Evolutionary conservation across 2,797 vertebrate species (phyloP).

Genomic region (Gadopsis marmoratus): DNA sequence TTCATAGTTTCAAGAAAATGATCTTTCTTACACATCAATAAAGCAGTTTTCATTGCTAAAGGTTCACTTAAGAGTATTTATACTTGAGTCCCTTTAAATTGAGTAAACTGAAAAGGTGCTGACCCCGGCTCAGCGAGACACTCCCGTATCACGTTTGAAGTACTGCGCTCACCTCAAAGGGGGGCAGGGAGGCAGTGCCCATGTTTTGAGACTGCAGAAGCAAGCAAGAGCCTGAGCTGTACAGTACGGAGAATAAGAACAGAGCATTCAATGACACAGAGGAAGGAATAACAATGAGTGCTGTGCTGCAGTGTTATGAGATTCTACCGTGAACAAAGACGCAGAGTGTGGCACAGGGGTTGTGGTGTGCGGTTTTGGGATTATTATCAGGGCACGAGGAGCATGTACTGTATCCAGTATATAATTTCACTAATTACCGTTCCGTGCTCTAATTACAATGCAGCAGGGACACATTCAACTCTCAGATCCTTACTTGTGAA

Average conservation of each 20-base stretch:
- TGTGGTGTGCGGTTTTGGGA: slow-evolving; percentile 41
- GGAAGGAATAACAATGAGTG: slow-evolving; percentile 79
- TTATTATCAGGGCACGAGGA: slow-evolving; percentile 65
- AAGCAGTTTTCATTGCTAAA: slow-evolving; percentile 30
- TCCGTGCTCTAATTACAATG: slow-evolving; percentile 75
- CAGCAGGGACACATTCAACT: slow-evolving; percentile 66
- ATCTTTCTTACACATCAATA: slow-evolving; percentile 19
- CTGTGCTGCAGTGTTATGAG: slow-evolving; percentile 66
- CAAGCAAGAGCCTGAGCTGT: slow-evolving; percentile 36
- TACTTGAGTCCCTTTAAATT: slow-evolving; percentile 36
- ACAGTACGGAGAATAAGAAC: slow-evolving; percentile 72
- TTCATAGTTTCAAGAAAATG: neutral
- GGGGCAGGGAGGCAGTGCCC: neutral
- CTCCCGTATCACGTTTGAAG: slow-evolving; percentile 61
- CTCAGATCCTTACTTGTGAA: slow-evolving; percentile 63
- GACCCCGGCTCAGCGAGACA: slow-evolving; percentile 31
- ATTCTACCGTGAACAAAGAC: slow-evolving; percentile 66
- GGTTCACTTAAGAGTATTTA: slow-evolving; percentile 21
- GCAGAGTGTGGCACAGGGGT: slow-evolving; percentile 19
- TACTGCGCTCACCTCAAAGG: slow-evolving; percentile 52
- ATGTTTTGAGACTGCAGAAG: slow-evolving; percentile 58
- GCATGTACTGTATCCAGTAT: slow-evolving; percentile 66
- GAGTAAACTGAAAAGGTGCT: slow-evolving; percentile 41
- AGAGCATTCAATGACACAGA: slow-evolving; percentile 72
- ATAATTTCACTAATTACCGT: slow-evolving; percentile 78